Conservation (phyloP, 2,113 vertebrate species). For the Opisthocomus hoazin region DNA sequence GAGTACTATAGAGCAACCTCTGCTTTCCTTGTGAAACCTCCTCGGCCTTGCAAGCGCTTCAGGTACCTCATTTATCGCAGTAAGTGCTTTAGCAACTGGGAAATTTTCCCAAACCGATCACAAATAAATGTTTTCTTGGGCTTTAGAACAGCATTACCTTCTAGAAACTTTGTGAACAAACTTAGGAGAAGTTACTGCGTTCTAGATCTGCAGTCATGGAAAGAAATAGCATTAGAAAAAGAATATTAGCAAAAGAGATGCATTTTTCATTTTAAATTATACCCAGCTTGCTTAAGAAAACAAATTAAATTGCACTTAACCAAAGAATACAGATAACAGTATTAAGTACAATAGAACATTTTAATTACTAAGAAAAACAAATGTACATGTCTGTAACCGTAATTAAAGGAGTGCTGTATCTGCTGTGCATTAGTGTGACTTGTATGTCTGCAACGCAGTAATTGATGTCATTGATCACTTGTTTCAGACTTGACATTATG, state of each 20-base stretch:
- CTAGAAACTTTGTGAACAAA: neutral
- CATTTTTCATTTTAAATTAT: conserved; percentile 33
- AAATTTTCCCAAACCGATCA: neutral
- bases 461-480: conserved; percentile 56
- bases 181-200: neutral
- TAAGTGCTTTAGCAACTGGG: neutral
- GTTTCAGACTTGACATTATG: neutral
- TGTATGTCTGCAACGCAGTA: conserved; percentile 23
- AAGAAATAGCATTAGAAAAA: neutral
- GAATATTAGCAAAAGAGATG: neutral
- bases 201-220: neutral
- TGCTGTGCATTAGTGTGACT: conserved; percentile 40
- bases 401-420: conserved; percentile 55
- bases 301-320: conserved; percentile 62
- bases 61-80: neutral
- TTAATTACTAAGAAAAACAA: conserved; percentile 64
- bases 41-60: neutral
- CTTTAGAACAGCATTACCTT: neutral
- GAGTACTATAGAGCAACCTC: neutral
- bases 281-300: conserved; percentile 14
- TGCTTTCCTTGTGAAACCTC: neutral
- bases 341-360: conserved; percentile 52
- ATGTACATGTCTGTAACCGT: conserved; percentile 11
- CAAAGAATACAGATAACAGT: conserved; percentile 45
- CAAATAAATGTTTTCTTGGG: neutral